Percentiles rank a stretch among this genome's conserved stretches.
These are phyloP conservation scores for Lepeophtheirus nordmannii DNA, from an alignment of 2,888 invertebrate genomes.

Conservation along the genomic window DNA sequence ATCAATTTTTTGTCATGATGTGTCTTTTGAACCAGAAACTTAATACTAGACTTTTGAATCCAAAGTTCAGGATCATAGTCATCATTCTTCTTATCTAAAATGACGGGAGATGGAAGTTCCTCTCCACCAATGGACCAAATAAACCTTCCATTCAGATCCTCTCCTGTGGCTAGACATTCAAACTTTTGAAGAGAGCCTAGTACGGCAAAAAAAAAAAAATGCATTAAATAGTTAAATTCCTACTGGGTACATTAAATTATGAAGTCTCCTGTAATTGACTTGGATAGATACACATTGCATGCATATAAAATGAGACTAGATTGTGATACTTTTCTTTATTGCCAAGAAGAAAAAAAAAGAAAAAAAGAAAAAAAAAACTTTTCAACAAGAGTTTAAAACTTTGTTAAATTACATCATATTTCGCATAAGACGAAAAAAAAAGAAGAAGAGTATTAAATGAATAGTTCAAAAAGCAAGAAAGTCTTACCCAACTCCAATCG, in stretches of 20 bases:
- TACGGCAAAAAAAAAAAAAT: neutral
- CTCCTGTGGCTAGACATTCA: conserved; percentile 1
- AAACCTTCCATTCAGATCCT: neutral
- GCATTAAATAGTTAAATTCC: neutral
- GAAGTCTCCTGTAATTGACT: no score
- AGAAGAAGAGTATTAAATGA: no score
- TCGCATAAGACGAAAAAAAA: no score
- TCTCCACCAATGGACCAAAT: neutral
- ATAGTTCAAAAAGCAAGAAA: no score
- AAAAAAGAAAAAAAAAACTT: no score
- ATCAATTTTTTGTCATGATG: conserved; percentile 1
- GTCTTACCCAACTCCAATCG: neutral
- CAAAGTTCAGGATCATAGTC: neutral
- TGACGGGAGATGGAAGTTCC: neutral
- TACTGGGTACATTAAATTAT: no score
- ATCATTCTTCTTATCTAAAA: neutral
- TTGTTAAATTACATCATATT: no score
- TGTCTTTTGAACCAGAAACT: neutral
- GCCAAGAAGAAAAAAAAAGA: no score
- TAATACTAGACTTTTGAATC: neutral
- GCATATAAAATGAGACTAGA: no score
- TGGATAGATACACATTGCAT: no score
- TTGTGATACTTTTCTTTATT: no score
- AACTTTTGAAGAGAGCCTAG: neutral
- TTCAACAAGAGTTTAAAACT: no score